These are phyloP conservation scores for Nemoura dubitans DNA, from an alignment of 2,888 invertebrate species.

Conservation along the genomic window DNA sequence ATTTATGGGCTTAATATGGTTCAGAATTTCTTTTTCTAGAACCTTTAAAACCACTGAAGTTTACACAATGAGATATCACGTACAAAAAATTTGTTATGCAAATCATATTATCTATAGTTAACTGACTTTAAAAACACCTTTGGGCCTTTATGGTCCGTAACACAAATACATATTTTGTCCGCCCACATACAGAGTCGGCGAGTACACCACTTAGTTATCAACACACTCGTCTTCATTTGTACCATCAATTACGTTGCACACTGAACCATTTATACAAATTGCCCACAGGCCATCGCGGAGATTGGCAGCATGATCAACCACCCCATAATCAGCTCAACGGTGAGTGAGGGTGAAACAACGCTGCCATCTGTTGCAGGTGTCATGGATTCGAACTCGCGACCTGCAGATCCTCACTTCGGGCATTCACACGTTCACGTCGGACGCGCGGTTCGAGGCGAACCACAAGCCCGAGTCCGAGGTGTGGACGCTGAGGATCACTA, in stretches of 20 bases:
- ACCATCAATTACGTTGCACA: background rate
- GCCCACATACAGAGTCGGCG: no score
- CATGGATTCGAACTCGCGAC: constrained; percentile 77
- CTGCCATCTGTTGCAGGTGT: constrained; percentile 67
- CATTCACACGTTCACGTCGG: constrained; percentile 72
- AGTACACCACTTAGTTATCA: no score
- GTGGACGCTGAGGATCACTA: constrained; percentile 69
- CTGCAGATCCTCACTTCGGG: constrained; percentile 76
- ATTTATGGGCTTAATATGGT: no score
- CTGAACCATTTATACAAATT: background rate
- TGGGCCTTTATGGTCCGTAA: no score
- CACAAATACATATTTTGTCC: no score
- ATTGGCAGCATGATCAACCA: background rate
- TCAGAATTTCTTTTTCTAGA: no score
- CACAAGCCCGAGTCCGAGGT: constrained; percentile 63
- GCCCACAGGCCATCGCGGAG: background rate
- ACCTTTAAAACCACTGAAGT: no score
- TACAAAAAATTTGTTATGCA: no score
- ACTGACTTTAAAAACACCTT: no score
- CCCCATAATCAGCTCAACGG: background rate
- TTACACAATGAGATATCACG: no score
- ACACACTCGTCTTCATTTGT: background rate
- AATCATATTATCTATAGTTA: no score
- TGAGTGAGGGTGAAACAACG: background rate
- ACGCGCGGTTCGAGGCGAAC: constrained; percentile 70